Conservation (phyloP, 2,888 invertebrate genomes). For the Formica aserva region DNA sequence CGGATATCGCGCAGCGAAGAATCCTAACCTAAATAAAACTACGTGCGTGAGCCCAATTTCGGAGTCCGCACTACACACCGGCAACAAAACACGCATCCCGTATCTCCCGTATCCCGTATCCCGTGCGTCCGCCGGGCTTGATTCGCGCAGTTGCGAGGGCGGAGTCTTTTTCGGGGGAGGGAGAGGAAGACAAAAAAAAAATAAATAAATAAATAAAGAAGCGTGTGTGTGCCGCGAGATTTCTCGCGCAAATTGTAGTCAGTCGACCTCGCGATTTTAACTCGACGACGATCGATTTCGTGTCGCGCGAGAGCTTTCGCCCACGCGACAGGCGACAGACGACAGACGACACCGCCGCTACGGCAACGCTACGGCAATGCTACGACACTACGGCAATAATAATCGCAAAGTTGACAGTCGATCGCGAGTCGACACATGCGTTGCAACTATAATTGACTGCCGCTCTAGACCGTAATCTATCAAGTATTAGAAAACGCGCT, state of each 20-base stretch:
- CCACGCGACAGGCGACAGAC: slow-evolving; percentile 20
- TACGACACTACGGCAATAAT: background rate
- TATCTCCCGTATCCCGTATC: background rate
- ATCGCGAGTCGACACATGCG: slow-evolving; percentile 8
- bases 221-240: slow-evolving; percentile 29
- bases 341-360: background rate
- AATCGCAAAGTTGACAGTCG: slow-evolving; percentile 28
- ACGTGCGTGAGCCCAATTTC: background rate
- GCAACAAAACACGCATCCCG: background rate
- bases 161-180: slow-evolving; percentile 64
- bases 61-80: background rate
- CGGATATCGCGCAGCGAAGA: background rate
- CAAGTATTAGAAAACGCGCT: slow-evolving; percentile 9
- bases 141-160: slow-evolving; percentile 68
- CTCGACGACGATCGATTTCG: slow-evolving; percentile 39
- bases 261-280: slow-evolving; percentile 17
- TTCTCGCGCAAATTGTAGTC: background rate
- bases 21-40: slow-evolving; percentile 37
- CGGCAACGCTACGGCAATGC: background rate
- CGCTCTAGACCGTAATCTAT: slow-evolving; percentile 25
- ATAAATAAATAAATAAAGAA: slow-evolving; percentile 36
- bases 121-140: background rate
- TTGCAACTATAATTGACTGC: slow-evolving; percentile 8
- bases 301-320: slow-evolving; percentile 28
- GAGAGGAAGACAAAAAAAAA: slow-evolving; percentile 23